Evolutionary conservation across 2,113 vertebrate species (phyloP).

Genomic region (Diphyllodes magnificus): DNA sequence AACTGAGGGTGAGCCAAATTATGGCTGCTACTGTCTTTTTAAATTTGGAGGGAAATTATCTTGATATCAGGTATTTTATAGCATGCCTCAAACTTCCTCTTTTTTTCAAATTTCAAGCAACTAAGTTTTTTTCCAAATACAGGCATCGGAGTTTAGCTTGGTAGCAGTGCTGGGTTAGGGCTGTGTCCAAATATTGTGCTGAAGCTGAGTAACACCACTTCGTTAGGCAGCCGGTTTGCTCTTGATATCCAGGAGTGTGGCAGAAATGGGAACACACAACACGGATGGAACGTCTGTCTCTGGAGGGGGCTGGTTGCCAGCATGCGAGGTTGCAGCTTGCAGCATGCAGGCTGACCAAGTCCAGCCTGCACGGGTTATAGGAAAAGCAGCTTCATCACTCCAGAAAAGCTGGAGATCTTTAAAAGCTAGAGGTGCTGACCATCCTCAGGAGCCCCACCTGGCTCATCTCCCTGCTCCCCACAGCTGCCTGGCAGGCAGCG

Average conservation of each 20-base stretch:
- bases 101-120: neutral
- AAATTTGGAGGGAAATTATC: neutral
- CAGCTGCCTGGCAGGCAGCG: neutral
- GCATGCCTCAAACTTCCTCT: neutral
- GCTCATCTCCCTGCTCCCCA: neutral
- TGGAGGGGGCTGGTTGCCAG: neutral
- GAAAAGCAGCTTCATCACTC: neutral
- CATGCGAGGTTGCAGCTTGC: neutral
- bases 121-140: neutral
- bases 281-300: accelerated
- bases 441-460: neutral
- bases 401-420: neutral
- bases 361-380: accelerated
- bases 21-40: neutral
- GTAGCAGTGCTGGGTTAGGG: neutral
- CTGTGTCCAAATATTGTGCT: neutral
- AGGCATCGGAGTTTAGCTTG: neutral
- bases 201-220: neutral
- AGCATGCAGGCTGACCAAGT: neutral
- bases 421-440: neutral
- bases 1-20: neutral
- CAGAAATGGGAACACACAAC: neutral
- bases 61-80: neutral
- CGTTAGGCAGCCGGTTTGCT: neutral
- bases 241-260: neutral